A percentile compares a stretch with the other conserved stretches of the same genome.
phyloP scores from a whole-genome alignment of 2,888 invertebrate genomes.

The Achlya flavicornis region DNA sequence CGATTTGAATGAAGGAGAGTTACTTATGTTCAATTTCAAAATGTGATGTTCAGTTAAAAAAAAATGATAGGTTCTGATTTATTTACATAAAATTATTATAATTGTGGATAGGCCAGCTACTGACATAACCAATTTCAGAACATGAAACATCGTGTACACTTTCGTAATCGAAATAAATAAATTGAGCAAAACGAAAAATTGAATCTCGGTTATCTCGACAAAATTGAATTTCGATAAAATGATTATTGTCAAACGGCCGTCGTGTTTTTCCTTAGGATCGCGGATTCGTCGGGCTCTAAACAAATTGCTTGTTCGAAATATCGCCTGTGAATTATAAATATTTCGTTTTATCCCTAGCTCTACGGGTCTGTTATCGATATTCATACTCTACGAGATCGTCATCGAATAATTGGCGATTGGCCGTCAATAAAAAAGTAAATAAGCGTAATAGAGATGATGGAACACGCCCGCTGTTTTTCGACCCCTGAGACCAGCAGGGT shows the following conservation, averaged over 20 bases:
- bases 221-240: slow-evolving; percentile 45
- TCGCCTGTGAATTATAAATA: slow-evolving; percentile 27
- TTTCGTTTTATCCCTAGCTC: slow-evolving; percentile 40
- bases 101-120: not conserved
- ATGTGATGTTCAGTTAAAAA: too few relatives aligned
- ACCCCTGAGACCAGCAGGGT: slow-evolving; percentile 45
- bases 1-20: too few relatives aligned
- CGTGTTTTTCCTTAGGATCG: slow-evolving; percentile 42
- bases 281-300: slow-evolving; percentile 35
- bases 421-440: slow-evolving; percentile 55
- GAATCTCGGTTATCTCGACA: slow-evolving; percentile 25
- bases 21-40: too few relatives aligned
- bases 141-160: not conserved
- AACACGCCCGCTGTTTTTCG: slow-evolving; percentile 48
- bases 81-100: slow-evolving; percentile 19
- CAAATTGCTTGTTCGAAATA: slow-evolving; percentile 42
- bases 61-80: too few relatives aligned
- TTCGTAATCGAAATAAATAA: slow-evolving; percentile 8
- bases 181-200: slow-evolving; percentile 32
- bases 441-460: slow-evolving; percentile 59
- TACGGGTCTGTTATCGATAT: slow-evolving; percentile 33
- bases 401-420: slow-evolving; percentile 46
- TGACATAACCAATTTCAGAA: not conserved
- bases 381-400: slow-evolving; percentile 34
- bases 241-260: slow-evolving; percentile 42